These are phyloP conservation scores for Lepidocyrtoides sp. DNA, from an alignment of 2,888 invertebrate genomes.

Conservation along the genomic window DNA sequence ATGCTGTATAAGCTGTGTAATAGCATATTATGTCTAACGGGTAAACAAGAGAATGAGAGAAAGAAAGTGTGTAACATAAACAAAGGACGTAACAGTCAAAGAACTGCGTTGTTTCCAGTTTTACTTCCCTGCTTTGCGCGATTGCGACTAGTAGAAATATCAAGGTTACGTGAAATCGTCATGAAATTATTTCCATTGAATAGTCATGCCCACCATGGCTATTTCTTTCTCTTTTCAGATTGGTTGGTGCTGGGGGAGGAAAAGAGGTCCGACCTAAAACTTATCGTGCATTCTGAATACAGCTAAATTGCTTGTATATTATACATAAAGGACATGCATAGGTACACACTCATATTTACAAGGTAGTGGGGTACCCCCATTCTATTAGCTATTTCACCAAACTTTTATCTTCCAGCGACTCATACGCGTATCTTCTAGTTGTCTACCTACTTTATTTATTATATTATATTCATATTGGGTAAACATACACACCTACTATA, in stretches of 20 bases:
- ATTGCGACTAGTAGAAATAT: constrained; percentile 17
- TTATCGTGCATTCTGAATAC: constrained; percentile 41
- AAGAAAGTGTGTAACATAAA: constrained; percentile 55
- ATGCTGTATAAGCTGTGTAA: too few relatives aligned
- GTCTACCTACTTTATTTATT: too few relatives aligned
- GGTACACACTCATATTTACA: too few relatives aligned
- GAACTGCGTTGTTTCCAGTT: constrained; percentile 62
- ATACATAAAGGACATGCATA: too few relatives aligned
- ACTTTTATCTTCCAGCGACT: too few relatives aligned
- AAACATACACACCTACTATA: too few relatives aligned
- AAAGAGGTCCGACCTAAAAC: constrained; percentile 33
- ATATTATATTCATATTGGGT: too few relatives aligned
- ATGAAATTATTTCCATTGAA: not conserved
- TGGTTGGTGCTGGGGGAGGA: constrained; percentile 61
- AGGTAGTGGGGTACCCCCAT: too few relatives aligned
- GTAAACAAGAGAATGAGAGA: not conserved
- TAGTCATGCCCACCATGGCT: not conserved
- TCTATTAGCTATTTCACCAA: too few relatives aligned
- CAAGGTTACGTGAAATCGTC: constrained; percentile 55
- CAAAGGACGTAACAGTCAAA: constrained; percentile 71
- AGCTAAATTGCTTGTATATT: not conserved
- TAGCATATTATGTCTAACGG: too few relatives aligned
- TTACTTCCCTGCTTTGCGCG: not conserved
- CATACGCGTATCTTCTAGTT: too few relatives aligned
- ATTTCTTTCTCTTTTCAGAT: constrained; percentile 22